Percentiles rank a stretch among this genome's conserved stretches.
phyloP scores from a whole-genome alignment of 2,113 vertebrate genomes.

The Platichthys stellatus region DNA sequence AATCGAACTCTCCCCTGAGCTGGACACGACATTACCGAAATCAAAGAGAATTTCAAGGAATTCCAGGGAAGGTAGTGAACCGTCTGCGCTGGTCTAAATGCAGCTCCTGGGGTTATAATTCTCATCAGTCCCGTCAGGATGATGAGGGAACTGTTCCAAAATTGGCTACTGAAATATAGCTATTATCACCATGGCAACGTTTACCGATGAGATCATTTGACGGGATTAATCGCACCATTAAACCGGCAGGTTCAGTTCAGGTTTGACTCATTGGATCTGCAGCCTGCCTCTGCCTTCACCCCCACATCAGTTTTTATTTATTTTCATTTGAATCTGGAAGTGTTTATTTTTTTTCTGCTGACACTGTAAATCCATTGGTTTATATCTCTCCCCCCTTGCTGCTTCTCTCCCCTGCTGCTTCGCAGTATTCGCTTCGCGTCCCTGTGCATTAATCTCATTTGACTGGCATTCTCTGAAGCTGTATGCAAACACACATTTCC shows the following conservation, averaged over 20 bases:
- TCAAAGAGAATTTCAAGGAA: neutral
- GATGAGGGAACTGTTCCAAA: constrained; percentile 2
- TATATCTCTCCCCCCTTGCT: neutral
- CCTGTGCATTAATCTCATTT: constrained; percentile 40
- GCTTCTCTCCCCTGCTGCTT: constrained; percentile 7
- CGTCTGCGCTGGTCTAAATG: neutral
- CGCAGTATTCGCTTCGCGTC: neutral
- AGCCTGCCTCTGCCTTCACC: neutral
- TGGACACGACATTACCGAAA: neutral
- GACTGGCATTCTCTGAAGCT: constrained; percentile 24
- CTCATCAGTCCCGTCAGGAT: neutral
- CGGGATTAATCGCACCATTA: constrained; percentile 17
- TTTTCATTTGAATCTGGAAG: neutral
- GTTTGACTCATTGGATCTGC: neutral
- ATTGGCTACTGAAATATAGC: neutral
- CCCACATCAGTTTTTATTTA: neutral
- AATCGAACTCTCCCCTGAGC: no score
- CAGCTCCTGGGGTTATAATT: neutral
- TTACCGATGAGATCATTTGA: constrained; percentile 6
- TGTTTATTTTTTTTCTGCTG: neutral
- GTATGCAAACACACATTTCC: neutral
- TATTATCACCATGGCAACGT: neutral
- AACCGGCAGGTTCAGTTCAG: neutral
- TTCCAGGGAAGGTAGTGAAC: neutral
- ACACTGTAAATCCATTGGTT: constrained; percentile 21